Base-by-base conservation (phyloP, 2,113 vertebrate genomes). In the Machaerirhynchus nigripectus region DNA sequence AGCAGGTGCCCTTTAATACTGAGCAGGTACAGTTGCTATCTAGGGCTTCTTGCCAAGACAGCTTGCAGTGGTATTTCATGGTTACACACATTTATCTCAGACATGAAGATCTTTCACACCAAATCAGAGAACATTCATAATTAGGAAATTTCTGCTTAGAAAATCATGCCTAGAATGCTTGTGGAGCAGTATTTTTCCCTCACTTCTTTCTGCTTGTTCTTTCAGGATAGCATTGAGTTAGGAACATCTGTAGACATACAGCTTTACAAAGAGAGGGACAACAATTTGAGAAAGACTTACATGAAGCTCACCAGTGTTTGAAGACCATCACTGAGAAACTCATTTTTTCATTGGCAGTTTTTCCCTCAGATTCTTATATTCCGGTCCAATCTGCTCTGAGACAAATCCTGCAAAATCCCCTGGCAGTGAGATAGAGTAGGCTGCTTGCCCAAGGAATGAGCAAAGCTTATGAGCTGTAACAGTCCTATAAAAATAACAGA, bases 201-300 rank as follows among this genome's bases (percentile, higher is more conserved):
- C 26, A 73, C 20, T 91, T 73, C 10, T 89, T 90, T 97, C 91
- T 93, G 42, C 23, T 89, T 74, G 82, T 82, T 6, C 16, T 96
- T 97, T 90, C 24, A 98, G 96, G 90, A 96, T 11, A 98, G 96
- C 70, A 86, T 69, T 92, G 96, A 97, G 24, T 97, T 86, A 96
- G 97, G 86, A 98, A 98, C 73, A 96, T 97, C 95, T 97, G 97
- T 74, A 97, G 91, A 68, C 95, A 69, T 37, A 87, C 30, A 73
- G 90, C 95, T 92, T 93, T 97, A 79, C 95, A 97, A 56, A 94
- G 67, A 14, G 90, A 98, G 53, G 92, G 78, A 76, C 92, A 96
- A 61, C 82, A 89, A 31, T 93, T 97, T 92, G 95, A 98, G 76
- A 97, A 95, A 90, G 95, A 97, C 77, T 81, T 98, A 87, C 68